Evolutionary conservation across 2,797 vertebrate species (phyloP), one percentile per base, ranked within the genome.

Genomic region (Malacoctenus gilli): DNA sequence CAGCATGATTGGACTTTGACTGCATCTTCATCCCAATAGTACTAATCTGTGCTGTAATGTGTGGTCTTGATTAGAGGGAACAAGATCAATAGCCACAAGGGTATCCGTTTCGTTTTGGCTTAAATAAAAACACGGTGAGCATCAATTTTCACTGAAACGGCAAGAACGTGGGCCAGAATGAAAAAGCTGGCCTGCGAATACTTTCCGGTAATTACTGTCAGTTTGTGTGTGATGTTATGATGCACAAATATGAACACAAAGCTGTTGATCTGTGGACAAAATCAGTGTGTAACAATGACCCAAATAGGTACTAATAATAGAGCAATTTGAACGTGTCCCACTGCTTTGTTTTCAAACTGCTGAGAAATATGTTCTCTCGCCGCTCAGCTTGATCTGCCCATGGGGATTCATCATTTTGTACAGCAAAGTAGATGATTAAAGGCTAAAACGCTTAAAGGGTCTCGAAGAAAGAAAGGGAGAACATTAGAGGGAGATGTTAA

Each of bases 321-420:
- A 48, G 25, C 14, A 6, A 61, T 62, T 58, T 58, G 35, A 68
- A 61, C 43, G 52, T 8, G 16, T 18, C 42, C 50, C 23, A 14
- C 31, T 16, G 34, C 43, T 72, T n/a, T 76, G 41, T 61, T 79
- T 73, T 55, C 18, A 68, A 63, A 61, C 39, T 69, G 37, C 59
- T 64, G 44, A 69, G 40, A 51, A 77, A 68, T 23, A 46, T 31
- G 58, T 59, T 66, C 57, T 65, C 42, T 61, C 12, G 1, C 36
- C 32, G 61, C 52, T 68, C 56, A 64, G 15, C 46, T 61, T 69
- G 55, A 79, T 68, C 44, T 56, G 42, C 63, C 62, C 2, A 0
- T 53, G 23, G 72, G 66, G 56, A 79, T 83, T 78, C 42, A 79
- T 75, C 55, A 67, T 72, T 80, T 73, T 77, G 55, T 68, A 59